Conservation (phyloP, 2,888 invertebrate genomes). For the Macroteleia sp. region DNA sequence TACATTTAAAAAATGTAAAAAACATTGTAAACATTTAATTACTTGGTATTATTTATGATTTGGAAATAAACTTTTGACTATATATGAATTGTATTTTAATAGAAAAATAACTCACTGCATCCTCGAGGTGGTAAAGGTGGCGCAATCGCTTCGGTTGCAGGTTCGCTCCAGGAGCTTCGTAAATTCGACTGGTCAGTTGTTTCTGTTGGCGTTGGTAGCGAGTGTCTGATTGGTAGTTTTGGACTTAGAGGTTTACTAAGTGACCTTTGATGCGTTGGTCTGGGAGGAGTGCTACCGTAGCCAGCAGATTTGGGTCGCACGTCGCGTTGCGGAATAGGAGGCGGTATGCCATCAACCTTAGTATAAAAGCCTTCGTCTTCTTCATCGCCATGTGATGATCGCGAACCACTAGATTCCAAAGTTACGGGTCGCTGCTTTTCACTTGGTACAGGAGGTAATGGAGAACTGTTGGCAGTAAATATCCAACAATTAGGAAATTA, state of each 20-base stretch:
- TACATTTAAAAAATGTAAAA: too few relatives aligned
- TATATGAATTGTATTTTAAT: too few relatives aligned
- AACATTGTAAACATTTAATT: too few relatives aligned
- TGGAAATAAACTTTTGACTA: too few relatives aligned
- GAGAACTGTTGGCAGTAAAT: too few relatives aligned
- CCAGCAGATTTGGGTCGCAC: slow-evolving; percentile 87
- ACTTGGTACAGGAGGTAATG: slow-evolving; percentile 89
- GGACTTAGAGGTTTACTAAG: slow-evolving; percentile 86
- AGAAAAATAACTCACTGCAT: slow-evolving; percentile 88
- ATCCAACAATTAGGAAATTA: too few relatives aligned
- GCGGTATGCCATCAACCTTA: slow-evolving; percentile 83
- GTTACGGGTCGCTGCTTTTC: slow-evolving; percentile 80
- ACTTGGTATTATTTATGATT: too few relatives aligned
- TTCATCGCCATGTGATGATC: slow-evolving; percentile 78
- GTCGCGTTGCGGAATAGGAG: slow-evolving; percentile 87
- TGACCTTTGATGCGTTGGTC: slow-evolving; percentile 83
- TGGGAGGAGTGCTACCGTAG: slow-evolving; percentile 83
- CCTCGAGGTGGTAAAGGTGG: slow-evolving; percentile 91
- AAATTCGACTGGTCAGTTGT: slow-evolving; percentile 83
- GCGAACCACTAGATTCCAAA: slow-evolving; percentile 75
- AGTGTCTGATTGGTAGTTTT: slow-evolving; percentile 84
- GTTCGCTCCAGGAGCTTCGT: slow-evolving; percentile 86
- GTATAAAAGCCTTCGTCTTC: slow-evolving; percentile 82
- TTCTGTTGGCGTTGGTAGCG: slow-evolving; percentile 85
- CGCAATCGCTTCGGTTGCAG: slow-evolving; percentile 87